Evolutionary conservation across 2,888 invertebrate species (phyloP).

Genomic region (Dryobotodes eremita): DNA sequence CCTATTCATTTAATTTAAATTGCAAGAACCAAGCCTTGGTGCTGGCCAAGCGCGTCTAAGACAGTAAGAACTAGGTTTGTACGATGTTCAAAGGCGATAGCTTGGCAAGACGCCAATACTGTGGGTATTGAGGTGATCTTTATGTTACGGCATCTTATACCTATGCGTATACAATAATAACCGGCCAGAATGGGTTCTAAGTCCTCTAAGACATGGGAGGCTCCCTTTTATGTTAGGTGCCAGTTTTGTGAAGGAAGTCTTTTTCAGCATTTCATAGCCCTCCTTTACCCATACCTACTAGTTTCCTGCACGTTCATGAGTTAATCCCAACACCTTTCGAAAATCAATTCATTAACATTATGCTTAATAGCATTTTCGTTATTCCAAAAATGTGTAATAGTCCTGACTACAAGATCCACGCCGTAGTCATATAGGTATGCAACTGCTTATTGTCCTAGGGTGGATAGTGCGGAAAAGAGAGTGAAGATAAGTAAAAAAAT

Average conservation of each 20-base stretch:
- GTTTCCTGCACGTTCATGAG: not conserved
- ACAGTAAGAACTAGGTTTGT: conserved; percentile 41
- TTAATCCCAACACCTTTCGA: not conserved
- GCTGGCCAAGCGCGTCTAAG: conserved; percentile 42
- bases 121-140: conserved; percentile 47
- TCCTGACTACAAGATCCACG: no score
- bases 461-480: not conserved
- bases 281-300: not conserved
- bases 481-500: not conserved
- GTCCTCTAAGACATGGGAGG: not conserved
- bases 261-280: no score
- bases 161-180: conserved; percentile 21
- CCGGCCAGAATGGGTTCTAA: not conserved
- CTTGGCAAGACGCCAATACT: conserved; percentile 45
- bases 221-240: not conserved
- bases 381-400: not conserved
- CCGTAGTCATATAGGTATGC: not conserved
- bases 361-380: not conserved
- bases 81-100: conserved; percentile 46
- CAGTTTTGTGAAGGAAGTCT: no score
- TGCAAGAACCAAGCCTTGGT: conserved; percentile 29
- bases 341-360: not conserved
- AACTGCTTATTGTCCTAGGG: not conserved
- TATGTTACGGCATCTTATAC: conserved; percentile 31
- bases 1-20: conserved; percentile 37